Evolutionary conservation across 2,797 vertebrate genomes (phyloP).

Genomic region (Danio kyathit): DNA sequence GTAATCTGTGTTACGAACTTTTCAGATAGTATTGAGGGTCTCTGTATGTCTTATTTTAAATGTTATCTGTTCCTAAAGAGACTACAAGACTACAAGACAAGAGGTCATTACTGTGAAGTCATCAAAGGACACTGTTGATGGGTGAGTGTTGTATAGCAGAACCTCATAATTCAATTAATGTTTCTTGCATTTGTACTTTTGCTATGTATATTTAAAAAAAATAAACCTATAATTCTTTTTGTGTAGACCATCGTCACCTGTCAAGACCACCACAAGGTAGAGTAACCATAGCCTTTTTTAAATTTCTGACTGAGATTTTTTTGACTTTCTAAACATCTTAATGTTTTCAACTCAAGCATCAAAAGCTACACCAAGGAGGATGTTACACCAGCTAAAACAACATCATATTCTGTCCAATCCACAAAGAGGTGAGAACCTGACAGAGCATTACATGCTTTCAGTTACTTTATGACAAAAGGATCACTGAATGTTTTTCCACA

Average conservation of each 20-base stretch:
- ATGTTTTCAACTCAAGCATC: conserved; percentile 46
- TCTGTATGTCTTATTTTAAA: background rate
- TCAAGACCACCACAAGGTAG: conserved; percentile 69
- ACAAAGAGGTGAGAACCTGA: conserved; percentile 66
- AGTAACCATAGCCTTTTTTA: background rate
- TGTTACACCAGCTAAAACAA: conserved; percentile 60
- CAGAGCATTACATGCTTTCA: too few relatives aligned
- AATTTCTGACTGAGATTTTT: too few relatives aligned
- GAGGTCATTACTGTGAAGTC: conserved; percentile 65
- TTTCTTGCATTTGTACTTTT: conserved; percentile 2
- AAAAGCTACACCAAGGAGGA: conserved; percentile 67
- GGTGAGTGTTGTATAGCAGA: conserved; percentile 59
- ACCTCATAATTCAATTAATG: background rate
- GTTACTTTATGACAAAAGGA: too few relatives aligned
- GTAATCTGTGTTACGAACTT: too few relatives aligned
- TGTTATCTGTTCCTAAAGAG: conserved; percentile 50
- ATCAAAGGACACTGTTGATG: conserved; percentile 46
- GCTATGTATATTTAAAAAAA: too few relatives aligned
- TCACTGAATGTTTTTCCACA: too few relatives aligned
- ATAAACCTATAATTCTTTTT: conserved; percentile 14
- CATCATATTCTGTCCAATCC: conserved; percentile 63
- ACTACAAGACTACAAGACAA: conserved; percentile 49
- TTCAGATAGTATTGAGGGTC: too few relatives aligned
- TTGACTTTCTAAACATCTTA: background rate
- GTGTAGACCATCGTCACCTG: conserved; percentile 52